phyloP scores from a whole-genome alignment of 1,140 invertebrate genomes.

The Ceratosolen fusciceps region DNA sequence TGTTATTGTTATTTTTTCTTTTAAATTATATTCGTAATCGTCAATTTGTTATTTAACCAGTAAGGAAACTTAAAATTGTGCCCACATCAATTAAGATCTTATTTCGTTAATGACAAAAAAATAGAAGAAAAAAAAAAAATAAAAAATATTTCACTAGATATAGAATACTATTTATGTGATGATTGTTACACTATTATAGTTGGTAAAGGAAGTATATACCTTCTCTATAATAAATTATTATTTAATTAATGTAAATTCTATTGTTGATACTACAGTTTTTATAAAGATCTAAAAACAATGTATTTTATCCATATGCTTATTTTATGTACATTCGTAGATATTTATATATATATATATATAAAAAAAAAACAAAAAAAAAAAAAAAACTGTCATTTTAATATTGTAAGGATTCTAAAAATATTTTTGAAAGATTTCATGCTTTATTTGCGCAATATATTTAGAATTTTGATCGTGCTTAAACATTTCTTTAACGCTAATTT shows the following conservation, averaged over 20 bases:
- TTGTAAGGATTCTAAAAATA: background rate
- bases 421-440: background rate
- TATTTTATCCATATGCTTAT: conserved; percentile 4
- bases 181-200: background rate
- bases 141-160: conserved; percentile 24
- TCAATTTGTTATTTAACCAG: background rate
- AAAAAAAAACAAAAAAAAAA: background rate
- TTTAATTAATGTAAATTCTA: conserved; percentile 32
- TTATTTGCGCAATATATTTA: conserved; percentile 5
- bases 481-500: conserved; percentile 23
- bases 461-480: conserved; percentile 29
- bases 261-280: conserved; percentile 39
- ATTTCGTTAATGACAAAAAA: background rate
- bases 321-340: conserved; percentile 40
- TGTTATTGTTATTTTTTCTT: background rate
- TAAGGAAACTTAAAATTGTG: background rate
- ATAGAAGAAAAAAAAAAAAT: background rate
- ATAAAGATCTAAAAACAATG: conserved; percentile 39
- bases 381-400: conserved; percentile 16
- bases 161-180: conserved; percentile 26
- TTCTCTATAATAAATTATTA: conserved; percentile 29
- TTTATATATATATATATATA: background rate
- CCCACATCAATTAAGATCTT: background rate
- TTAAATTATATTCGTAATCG: background rate
- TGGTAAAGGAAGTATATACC: conserved; percentile 1